phyloP scores from a whole-genome alignment of 2,888 invertebrate species.

The Drosophila vallismaia region DNA sequence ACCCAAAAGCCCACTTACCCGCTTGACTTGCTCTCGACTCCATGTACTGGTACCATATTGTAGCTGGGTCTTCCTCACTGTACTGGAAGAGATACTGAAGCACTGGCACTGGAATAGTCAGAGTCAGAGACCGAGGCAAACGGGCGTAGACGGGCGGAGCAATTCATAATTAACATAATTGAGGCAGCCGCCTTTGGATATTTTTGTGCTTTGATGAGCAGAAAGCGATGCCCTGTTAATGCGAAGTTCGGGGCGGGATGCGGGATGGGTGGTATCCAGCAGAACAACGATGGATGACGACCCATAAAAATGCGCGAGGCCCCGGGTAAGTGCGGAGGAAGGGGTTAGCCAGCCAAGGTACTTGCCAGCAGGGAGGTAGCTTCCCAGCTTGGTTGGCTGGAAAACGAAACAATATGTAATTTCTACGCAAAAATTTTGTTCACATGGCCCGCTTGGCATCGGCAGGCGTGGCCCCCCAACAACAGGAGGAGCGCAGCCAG shows the following conservation, averaged over 20 bases:
- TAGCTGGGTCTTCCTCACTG: background rate
- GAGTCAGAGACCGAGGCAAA: no score
- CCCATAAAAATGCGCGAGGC: constrained; percentile 39
- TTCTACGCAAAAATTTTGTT: constrained; percentile 53
- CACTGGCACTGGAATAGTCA: no score
- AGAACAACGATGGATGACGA: constrained; percentile 38
- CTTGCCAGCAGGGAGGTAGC: background rate
- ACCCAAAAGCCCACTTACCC: constrained; percentile 45
- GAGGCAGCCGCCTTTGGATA: constrained; percentile 50
- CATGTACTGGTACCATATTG: background rate
- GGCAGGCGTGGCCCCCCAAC: constrained; percentile 27
- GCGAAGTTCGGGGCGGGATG: background rate
- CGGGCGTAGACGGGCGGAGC: constrained; percentile 21
- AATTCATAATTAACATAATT: constrained; percentile 54
- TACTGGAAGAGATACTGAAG: constrained; percentile 11
- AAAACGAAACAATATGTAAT: constrained; percentile 50
- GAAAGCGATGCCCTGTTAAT: constrained; percentile 33
- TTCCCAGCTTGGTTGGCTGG: constrained; percentile 6
- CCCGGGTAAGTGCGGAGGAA: constrained; percentile 3
- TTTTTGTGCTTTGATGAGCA: constrained; percentile 53
- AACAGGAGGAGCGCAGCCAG: background rate
- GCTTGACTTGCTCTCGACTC: constrained; percentile 22
- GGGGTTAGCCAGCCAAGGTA: constrained; percentile 25
- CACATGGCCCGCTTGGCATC: constrained; percentile 32
- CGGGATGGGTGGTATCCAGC: constrained; percentile 10